Evolutionary conservation across 2,113 vertebrate genomes (phyloP), one percentile per base, ranked within the genome.

Genomic region (Zosterops japonicus): DNA sequence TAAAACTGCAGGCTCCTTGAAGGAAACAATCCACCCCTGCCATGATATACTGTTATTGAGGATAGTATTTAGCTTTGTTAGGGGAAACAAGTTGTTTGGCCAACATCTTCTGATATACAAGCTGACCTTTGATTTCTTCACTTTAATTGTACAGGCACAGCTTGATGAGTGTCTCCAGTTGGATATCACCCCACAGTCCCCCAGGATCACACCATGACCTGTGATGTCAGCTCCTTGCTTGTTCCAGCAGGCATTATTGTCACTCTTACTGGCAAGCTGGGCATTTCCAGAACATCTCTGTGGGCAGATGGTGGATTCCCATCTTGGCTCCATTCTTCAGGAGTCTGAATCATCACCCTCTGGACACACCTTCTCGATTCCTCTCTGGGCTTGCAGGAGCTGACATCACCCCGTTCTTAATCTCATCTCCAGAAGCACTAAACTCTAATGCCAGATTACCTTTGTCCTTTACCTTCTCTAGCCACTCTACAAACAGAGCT

Each of bases 331-430:
- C 8, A 4, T 67, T 90, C 57, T 70, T 44, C 74, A 55, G 36
- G 68, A 85, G 31, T 49, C 52, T 91, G 90, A 88, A 47, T 90
- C 67, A 55, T 80, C 71, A 83, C 46, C n/a, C 63, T 93, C 90
- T 28, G 33, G 68, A 55, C 59, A 88, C 27, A 65, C 20, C 53
- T 56, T 87, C 69, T 47, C 55, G 29, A 57, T 70, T 92, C 28
- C 17, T 69, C 23, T 80, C 42, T 27, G 47, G 55, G 36, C 13
- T 59, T 88, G 35, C 33, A 76, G 79, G 39, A 88, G 36, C 33
- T 65, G 68, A 70, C 46, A 55, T 83, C 67, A 88, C 55, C 42
- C 33, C 74, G 14, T 41, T 65, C 31, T 60, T 78, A 61, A 79
- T 46, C 50, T 57, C 50, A 69, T 67, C 59, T 90, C 79, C 56